Evolutionary conservation across 2,797 vertebrate genomes (phyloP), one percentile per base, ranked within the genome.

Genomic region (Merluccius polli): DNA sequence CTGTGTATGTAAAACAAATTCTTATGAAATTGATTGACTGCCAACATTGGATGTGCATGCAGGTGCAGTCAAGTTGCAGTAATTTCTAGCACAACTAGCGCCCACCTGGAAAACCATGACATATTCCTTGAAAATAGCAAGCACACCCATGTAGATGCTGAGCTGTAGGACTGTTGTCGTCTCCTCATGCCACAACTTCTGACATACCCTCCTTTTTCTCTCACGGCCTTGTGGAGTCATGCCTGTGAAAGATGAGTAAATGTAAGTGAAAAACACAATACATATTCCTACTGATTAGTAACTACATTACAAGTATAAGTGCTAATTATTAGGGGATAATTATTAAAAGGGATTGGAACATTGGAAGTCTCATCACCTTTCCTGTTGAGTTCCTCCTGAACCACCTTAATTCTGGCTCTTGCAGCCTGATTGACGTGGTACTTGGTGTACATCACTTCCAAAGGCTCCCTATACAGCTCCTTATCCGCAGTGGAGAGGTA

Each of bases 161-260:
- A 78, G 73, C 41, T 24, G 68, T 72, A 73, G 44, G 21, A 74
- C 12, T 44, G 79, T 79, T 67, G 72, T 77, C 4, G 48, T 77
- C 73, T 77, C 75, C 72, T 82, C 70, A 70, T 77, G 77, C 77
- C 79, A 81, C n/a, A n/a, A n/a, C n/a, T n/a, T n/a, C n/a, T n/a
- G n/a, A n/a, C n/a, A n/a, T n/a, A n/a, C n/a, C n/a, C n/a, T n/a
- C n/a, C n/a, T n/a, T n/a, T n/a, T n/a, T n/a, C n/a, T n/a, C n/a
- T n/a, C n/a, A n/a, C n/a, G n/a, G n/a, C n/a, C n/a, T n/a, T n/a
- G n/a, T n/a, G n/a, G n/a, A n/a, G n/a, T n/a, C n/a, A n/a, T n/a
- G n/a, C n/a, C n/a, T n/a, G n/a, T n/a, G n/a, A n/a, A n/a, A n/a
- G n/a, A n/a, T n/a, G n/a, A n/a, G n/a, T n/a, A n/a, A n/a, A n/a